These are phyloP conservation scores for Phasia obesa DNA, from an alignment of 2,888 invertebrate species.

Conservation along the genomic window DNA sequence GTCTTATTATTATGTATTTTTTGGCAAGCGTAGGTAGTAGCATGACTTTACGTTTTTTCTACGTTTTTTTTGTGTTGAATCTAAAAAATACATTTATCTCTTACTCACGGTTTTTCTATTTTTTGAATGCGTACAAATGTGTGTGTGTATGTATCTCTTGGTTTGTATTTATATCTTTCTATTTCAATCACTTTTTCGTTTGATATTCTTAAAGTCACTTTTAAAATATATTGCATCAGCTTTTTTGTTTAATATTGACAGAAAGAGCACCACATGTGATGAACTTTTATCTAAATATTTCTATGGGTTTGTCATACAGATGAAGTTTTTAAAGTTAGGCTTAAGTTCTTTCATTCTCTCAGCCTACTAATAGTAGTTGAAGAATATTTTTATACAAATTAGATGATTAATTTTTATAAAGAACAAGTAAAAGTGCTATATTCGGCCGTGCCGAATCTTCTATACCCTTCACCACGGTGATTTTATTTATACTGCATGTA, in stretches of 20 bases:
- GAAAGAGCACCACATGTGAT: background rate
- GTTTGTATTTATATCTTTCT: background rate
- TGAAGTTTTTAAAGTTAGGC: background rate
- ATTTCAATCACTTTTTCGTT: constrained; percentile 17
- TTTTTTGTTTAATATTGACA: background rate
- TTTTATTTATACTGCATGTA: no score
- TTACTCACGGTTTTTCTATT: constrained; percentile 9
- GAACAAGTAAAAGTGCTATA: no score
- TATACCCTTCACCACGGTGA: no score
- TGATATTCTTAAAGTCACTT: constrained; percentile 53
- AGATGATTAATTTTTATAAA: no score
- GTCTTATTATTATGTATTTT: background rate
- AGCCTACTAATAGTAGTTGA: no score
- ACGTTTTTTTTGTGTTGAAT: constrained; percentile 5
- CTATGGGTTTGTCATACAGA: no score
- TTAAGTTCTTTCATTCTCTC: no score
- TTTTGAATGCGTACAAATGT: constrained; percentile 18
- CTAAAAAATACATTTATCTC: constrained; percentile 3
- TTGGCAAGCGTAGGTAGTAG: constrained; percentile 1
- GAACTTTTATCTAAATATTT: background rate
- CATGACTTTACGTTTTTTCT: constrained; percentile 33
- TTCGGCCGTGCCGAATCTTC: no score
- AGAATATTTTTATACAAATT: no score
- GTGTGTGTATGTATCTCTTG: background rate
- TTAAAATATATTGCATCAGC: constrained; percentile 57